Conservation (phyloP, 2,888 invertebrate species). For the Microplitis deprimator region DNA sequence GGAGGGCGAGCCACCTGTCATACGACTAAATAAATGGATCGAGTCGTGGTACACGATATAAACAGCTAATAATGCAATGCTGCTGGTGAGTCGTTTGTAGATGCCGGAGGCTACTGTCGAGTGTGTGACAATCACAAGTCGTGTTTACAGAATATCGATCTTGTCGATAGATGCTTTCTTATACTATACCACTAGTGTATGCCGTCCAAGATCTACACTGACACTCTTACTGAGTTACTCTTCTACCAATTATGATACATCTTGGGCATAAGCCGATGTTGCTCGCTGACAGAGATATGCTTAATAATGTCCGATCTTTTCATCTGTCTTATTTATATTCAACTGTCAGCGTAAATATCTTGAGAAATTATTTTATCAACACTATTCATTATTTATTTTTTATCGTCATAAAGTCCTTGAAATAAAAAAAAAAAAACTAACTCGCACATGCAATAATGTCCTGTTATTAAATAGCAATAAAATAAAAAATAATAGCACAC, state of each 20-base stretch:
- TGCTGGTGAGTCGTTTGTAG: conserved; percentile 34
- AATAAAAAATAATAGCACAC: background rate
- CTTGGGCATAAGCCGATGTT: background rate
- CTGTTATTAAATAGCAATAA: background rate
- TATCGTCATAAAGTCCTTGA: background rate
- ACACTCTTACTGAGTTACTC: background rate
- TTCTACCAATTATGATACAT: conserved; percentile 28
- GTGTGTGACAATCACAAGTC: conserved; percentile 27
- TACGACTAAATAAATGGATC: conserved; percentile 59
- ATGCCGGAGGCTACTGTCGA: conserved; percentile 35
- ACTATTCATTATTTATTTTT: background rate
- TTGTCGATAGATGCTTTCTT: conserved; percentile 35
- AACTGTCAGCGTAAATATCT: background rate
- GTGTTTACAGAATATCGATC: conserved; percentile 37
- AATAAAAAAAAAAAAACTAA: background rate
- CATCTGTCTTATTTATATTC: background rate
- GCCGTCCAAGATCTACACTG: conserved; percentile 2
- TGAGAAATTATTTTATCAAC: background rate
- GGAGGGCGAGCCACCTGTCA: conserved; percentile 54
- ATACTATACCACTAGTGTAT: background rate
- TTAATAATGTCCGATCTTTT: background rate
- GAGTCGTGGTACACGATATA: conserved; percentile 57
- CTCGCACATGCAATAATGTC: background rate
- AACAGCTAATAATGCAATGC: conserved; percentile 55
- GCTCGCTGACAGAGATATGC: background rate